Evolutionary conservation across 2,888 invertebrate genomes (phyloP).

Genomic region (Megamerina dolium): DNA sequence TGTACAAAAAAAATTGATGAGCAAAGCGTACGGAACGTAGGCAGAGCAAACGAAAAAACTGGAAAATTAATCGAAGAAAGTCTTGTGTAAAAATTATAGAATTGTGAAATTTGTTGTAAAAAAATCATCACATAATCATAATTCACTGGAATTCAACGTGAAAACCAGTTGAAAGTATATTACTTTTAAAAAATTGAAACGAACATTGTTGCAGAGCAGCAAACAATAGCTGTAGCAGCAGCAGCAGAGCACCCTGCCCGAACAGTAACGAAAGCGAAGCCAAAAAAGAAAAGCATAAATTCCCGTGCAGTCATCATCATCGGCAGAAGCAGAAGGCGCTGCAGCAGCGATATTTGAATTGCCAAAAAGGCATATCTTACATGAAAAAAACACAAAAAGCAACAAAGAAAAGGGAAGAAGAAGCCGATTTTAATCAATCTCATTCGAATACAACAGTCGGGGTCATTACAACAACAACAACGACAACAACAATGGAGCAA

Average conservation of each 20-base stretch:
- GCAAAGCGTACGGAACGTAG: slow-evolving; percentile 19
- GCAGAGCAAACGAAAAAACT: slow-evolving; percentile 18
- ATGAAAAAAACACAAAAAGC: slow-evolving; percentile 3
- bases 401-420: slow-evolving; percentile 6
- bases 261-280: neutral
- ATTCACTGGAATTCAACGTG: neutral
- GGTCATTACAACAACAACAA: slow-evolving; percentile 8
- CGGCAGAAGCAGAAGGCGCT: slow-evolving; percentile 24
- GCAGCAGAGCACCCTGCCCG: neutral
- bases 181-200: slow-evolving; percentile 1
- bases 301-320: slow-evolving; percentile 19
- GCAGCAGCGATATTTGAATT: neutral
- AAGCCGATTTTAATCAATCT: too few species aligned
- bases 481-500: slow-evolving; percentile 52
- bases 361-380: too few species aligned
- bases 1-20: slow-evolving; percentile 23
- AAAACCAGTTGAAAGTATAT: too few species aligned
- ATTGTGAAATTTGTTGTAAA: too few species aligned
- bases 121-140: too few species aligned
- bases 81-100: too few species aligned
- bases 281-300: slow-evolving; percentile 10
- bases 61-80: slow-evolving; percentile 7
- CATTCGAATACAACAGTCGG: too few species aligned
- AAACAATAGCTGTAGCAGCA: slow-evolving; percentile 1
- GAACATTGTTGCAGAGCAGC: neutral